Conservation (phyloP, 2,888 invertebrate species). For the Andrena flavipes region DNA sequence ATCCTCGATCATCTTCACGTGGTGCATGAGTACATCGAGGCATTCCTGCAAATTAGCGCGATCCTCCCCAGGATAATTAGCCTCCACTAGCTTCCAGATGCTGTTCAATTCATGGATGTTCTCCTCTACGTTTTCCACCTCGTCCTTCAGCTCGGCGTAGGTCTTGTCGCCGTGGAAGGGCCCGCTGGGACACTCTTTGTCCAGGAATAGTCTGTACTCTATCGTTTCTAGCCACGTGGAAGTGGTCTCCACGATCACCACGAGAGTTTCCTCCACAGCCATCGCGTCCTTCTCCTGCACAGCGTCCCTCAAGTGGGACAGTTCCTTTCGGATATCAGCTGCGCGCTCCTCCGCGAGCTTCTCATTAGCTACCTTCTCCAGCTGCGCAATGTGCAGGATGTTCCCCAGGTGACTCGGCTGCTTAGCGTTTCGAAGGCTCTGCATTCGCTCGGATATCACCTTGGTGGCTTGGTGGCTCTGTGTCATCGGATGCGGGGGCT, state of each 20-base stretch:
- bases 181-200: constrained; percentile 77
- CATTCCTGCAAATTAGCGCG: constrained; percentile 87
- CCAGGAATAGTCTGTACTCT: constrained; percentile 91
- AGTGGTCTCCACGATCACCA: constrained; percentile 92
- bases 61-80: constrained; percentile 82
- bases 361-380: constrained; percentile 87
- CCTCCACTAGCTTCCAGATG: constrained; percentile 85
- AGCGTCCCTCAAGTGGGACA: constrained; percentile 87
- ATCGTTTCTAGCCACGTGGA: constrained; percentile 94
- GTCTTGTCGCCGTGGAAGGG: constrained; percentile 73
- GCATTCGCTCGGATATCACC: constrained; percentile 86
- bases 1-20: constrained; percentile 90
- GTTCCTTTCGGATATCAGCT: constrained; percentile 87
- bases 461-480: constrained; percentile 86
- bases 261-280: constrained; percentile 89
- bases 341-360: constrained; percentile 86
- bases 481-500: constrained; percentile 80
- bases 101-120: constrained; percentile 88
- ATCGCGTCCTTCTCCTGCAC: constrained; percentile 86
- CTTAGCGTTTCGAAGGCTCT: constrained; percentile 86
- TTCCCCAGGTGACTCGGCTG: constrained; percentile 87
- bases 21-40: constrained; percentile 87
- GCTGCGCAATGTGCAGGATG: constrained; percentile 87
- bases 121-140: constrained; percentile 89
- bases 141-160: constrained; percentile 88